These are phyloP conservation scores for Cygnus buccinator DNA, from an alignment of 2,113 vertebrate species.

Conservation along the genomic window DNA sequence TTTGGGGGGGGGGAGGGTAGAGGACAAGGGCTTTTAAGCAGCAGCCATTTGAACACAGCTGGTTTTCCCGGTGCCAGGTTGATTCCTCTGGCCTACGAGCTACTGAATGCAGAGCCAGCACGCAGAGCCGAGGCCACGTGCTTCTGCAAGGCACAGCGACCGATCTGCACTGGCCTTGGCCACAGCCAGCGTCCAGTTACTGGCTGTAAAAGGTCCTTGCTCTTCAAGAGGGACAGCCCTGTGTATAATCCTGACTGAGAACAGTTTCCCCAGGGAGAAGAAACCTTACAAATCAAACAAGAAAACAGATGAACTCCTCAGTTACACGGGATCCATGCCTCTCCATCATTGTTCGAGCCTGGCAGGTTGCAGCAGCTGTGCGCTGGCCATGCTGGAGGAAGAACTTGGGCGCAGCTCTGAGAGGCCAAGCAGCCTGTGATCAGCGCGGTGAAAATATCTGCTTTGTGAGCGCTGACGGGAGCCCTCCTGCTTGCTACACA, in stretches of 20 bases:
- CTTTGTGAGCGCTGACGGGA: not conserved
- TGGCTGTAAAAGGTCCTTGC: not conserved
- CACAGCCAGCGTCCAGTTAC: not conserved
- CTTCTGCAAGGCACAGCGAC: not conserved
- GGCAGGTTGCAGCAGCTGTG: not conserved
- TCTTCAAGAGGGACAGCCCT: not conserved
- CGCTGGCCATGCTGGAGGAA: not conserved
- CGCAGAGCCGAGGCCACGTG: not conserved
- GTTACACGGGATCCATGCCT: not conserved
- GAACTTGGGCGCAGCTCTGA: not conserved
- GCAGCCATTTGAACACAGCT: not conserved
- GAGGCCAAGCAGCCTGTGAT: fast-evolving
- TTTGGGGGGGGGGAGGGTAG: not conserved
- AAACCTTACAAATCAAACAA: not conserved
- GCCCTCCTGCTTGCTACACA: not conserved
- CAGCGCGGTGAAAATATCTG: not conserved
- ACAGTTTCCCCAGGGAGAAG: not conserved
- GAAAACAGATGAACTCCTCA: not conserved
- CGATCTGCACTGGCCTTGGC: not conserved
- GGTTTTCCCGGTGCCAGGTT: not conserved
- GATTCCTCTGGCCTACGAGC: not conserved
- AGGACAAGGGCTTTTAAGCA: not conserved
- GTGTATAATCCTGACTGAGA: not conserved
- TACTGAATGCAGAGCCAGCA: not conserved
- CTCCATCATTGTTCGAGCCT: not conserved